Base-by-base conservation (phyloP, 1,140 invertebrate species). In the Pseudomyrmex flavicornis region DNA sequence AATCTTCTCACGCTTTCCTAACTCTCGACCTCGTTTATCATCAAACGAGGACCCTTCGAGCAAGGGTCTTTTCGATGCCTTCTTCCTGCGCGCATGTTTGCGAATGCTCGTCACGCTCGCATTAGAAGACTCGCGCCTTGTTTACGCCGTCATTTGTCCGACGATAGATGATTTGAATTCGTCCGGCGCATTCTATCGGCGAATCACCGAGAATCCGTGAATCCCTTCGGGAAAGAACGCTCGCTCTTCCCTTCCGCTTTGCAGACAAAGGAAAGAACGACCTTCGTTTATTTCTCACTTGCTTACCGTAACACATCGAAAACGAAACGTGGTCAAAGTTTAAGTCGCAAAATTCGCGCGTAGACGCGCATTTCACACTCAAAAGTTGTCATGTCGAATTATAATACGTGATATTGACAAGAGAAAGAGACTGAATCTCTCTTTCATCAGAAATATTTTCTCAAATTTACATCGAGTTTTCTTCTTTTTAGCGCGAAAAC, bases 81-180 rank as follows among this genome's bases (percentile, higher is more conserved):
- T 35, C 10, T 85, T 59, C 79, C 26, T 2, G 63, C 62, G 72
- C 72, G 12, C 62, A 59, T 52, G 35, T 26, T 89, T 62, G 72
- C 44, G 62, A 17, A 89, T 89, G 88, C 79, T 54, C 62, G 87
- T 82, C 90, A 91, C 89, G 89, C 83, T 69, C 82, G 66, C 69
- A 69, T 89, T 87, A 85, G 82, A 22, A 83, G 56, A 70, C 76
- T 85, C 79, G 70, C 73, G 85, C 68, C 84, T 84, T 88, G 90
- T 90, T 90, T 88, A 90, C 87, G 74, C 73, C 76, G 65, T 82
- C 85, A 87, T 89, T 91, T 82, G 82, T 48, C 52, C 86, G 74
- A 74, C 87, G 80, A 73, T 69, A 35, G 26, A 50, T 76, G 79
- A 89, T 89, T 89, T 89, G 85, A 89, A 89, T 89, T 89, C 85